These are phyloP conservation scores for Ylistrum balloti DNA, from an alignment of 1,140 invertebrate species.

Conservation along the genomic window DNA sequence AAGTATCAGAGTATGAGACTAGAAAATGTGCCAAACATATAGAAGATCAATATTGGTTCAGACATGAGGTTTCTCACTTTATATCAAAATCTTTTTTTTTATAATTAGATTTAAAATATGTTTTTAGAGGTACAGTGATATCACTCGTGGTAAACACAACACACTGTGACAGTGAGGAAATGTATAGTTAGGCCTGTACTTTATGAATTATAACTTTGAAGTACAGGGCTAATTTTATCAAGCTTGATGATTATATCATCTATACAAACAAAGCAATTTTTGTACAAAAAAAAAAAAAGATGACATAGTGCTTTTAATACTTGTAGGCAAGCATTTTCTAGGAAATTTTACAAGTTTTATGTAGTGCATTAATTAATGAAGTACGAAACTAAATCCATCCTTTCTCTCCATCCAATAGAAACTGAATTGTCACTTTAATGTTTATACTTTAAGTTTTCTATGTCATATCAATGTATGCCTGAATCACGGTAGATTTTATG, in stretches of 20 bases:
- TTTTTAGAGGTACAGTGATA: no score
- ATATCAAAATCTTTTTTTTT: no score
- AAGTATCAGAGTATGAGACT: no score
- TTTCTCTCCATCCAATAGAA: neutral
- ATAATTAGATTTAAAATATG: no score
- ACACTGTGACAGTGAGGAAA: no score
- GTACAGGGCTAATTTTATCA: neutral
- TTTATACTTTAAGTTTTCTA: neutral
- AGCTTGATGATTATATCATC: neutral
- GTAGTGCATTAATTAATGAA: neutral
- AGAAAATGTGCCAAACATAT: no score
- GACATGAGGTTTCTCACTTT: no score
- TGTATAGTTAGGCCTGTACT: no score
- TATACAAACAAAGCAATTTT: no score
- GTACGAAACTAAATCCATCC: neutral
- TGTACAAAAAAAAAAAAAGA: neutral
- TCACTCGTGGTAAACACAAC: no score
- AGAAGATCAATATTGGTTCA: no score
- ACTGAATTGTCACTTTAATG: neutral
- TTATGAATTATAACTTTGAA: neutral
- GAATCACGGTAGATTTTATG: neutral
- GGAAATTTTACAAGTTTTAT: neutral
- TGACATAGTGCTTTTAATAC: neutral
- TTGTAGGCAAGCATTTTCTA: neutral
- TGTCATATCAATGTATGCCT: neutral